A percentile compares a stretch with the other conserved stretches of the same genome.
Evolutionary conservation across 2,113 vertebrate species (phyloP).

Genomic region (Rhinolophus sinicus): DNA sequence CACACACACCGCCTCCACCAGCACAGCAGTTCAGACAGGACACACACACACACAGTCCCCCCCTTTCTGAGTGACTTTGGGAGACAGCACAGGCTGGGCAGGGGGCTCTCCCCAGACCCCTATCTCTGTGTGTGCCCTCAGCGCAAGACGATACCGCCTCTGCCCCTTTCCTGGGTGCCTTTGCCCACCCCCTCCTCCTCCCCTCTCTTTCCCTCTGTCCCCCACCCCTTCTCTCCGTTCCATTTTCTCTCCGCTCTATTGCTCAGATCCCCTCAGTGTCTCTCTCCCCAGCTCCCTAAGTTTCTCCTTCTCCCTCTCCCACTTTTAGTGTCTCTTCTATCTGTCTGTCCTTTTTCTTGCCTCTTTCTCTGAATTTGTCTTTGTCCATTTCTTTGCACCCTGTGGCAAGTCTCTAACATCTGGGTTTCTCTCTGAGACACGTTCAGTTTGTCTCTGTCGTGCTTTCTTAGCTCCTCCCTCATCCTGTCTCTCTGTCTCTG

Average conservation of each 20-base stretch:
- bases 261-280: conserved; percentile 77
- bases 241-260: conserved; percentile 69
- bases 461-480: neutral
- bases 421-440: conserved; percentile 72
- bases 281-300: neutral
- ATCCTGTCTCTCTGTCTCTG: conserved; percentile 66
- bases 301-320: neutral
- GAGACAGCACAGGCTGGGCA: neutral
- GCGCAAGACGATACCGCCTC: conserved; percentile 79
- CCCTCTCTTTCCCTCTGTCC: neutral
- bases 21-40: too few relatives aligned
- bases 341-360: neutral
- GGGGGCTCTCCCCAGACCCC: neutral
- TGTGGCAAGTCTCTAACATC: neutral
- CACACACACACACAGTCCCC: neutral
- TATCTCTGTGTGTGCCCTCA: neutral
- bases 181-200: neutral
- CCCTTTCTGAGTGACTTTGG: neutral
- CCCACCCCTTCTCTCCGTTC: neutral
- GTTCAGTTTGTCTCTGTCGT: conserved; percentile 82
- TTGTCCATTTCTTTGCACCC: conserved; percentile 74
- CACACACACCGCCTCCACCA: neutral
- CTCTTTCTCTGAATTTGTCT: conserved; percentile 27
- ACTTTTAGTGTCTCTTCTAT: conserved; percentile 82
- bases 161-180: conserved; percentile 77